Conservation (phyloP, 2,113 vertebrate species). For the Aythya baeri region DNA sequence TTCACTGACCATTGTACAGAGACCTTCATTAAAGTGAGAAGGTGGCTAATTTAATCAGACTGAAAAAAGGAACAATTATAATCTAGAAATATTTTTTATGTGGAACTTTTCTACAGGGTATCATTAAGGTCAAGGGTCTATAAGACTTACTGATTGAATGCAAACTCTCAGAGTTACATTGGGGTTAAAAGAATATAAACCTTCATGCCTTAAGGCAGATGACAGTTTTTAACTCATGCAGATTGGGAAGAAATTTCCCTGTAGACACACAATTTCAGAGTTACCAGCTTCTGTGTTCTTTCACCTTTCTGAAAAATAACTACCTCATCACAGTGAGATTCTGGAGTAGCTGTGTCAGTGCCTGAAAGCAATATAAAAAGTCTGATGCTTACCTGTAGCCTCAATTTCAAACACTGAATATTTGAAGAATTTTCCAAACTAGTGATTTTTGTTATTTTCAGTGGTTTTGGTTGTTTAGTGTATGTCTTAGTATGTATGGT, state of each 20-base stretch:
- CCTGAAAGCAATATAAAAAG: neutral
- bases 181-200: neutral
- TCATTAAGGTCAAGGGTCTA: neutral
- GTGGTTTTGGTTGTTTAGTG: neutral
- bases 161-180: neutral
- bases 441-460: neutral
- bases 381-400: neutral
- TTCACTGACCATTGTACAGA: neutral
- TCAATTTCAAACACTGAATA: neutral
- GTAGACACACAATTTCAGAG: neutral
- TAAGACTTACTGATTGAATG: neutral
- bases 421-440: neutral
- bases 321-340: neutral
- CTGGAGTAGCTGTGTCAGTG: neutral
- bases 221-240: neutral
- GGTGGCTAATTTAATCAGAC: neutral
- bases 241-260: neutral
- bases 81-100: neutral
- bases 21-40: neutral
- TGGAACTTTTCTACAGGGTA: neutral
- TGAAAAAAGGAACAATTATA: neutral
- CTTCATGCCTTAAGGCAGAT: neutral
- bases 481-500: neutral
- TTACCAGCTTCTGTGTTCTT: neutral
- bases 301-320: neutral